phyloP scores from a whole-genome alignment of 1,140 invertebrate species.

The Panulirus ornatus region DNA sequence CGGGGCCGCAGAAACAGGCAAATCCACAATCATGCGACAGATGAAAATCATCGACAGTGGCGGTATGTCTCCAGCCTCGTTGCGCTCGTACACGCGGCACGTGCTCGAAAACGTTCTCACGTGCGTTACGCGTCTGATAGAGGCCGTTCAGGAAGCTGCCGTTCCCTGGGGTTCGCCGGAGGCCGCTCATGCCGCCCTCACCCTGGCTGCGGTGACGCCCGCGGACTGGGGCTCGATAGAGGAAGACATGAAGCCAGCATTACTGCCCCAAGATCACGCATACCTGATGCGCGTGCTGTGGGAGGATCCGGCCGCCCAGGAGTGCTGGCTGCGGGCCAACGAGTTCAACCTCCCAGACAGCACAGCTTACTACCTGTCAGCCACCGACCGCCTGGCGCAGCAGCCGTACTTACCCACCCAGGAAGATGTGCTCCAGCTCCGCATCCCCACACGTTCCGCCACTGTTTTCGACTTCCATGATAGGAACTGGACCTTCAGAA shows the following conservation, averaged over 20 bases:
- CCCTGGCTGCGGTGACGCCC: slow-evolving; percentile 51
- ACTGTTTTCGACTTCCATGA: slow-evolving; percentile 75
- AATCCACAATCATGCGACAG: slow-evolving; percentile 90
- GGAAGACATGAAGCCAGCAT: slow-evolving; percentile 48
- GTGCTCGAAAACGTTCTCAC: slow-evolving; percentile 73
- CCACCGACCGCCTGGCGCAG: slow-evolving; percentile 60
- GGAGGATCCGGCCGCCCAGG: slow-evolving; percentile 80
- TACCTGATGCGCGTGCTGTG: slow-evolving; percentile 77
- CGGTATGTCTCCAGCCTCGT: slow-evolving; percentile 78
- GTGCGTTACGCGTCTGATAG: slow-evolving; percentile 59
- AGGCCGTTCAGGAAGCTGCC: slow-evolving; percentile 65
- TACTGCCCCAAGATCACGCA: slow-evolving; percentile 70
- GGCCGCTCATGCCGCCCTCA: slow-evolving; percentile 65
- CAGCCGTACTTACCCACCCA: slow-evolving; percentile 74
- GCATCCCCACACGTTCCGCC: slow-evolving; percentile 69
- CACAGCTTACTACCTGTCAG: slow-evolving; percentile 74
- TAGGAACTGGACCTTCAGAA: slow-evolving; percentile 76
- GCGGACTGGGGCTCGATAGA: slow-evolving; percentile 69
- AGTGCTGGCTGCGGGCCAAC: slow-evolving; percentile 80
- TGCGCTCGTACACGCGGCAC: slow-evolving; percentile 73
- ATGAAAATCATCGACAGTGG: slow-evolving; percentile 89
- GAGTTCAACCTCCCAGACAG: slow-evolving; percentile 80
- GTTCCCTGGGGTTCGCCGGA: slow-evolving; percentile 69
- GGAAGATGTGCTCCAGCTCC: slow-evolving; percentile 74
- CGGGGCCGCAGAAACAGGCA: slow-evolving; percentile 81